Evolutionary conservation across 2,113 vertebrate genomes (phyloP).

Genomic region (Uropsilus gracilis): DNA sequence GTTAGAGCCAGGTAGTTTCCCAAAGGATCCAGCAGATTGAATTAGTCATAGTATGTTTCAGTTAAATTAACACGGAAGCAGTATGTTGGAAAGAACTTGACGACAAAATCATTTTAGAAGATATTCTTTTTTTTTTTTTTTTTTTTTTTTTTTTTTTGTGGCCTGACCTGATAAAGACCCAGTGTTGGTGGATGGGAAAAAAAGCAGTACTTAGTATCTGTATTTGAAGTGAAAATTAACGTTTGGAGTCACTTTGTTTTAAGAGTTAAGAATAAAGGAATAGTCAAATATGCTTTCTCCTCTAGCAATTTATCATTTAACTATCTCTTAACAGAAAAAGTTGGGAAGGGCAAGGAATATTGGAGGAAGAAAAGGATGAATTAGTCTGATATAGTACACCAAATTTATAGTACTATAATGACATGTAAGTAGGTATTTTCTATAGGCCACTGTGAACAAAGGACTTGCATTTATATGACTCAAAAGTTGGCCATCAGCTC

Average conservation of each 20-base stretch:
- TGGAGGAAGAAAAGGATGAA: background rate
- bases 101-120: background rate
- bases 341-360: conserved; percentile 12
- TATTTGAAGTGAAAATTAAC: background rate
- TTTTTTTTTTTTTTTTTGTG: too few species aligned
- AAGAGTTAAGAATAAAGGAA: background rate
- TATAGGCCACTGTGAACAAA: background rate
- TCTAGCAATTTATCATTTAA: background rate
- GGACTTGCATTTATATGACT: background rate
- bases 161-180: background rate
- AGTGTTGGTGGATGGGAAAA: background rate
- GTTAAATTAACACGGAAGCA: conserved; percentile 19
- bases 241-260: background rate
- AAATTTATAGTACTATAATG: background rate
- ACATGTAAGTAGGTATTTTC: background rate
- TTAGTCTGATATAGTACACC: background rate
- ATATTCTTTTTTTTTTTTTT: background rate
- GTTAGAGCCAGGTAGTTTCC: conserved; percentile 31
- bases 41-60: conserved; percentile 1
- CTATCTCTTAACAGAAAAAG: background rate
- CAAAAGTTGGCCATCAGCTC: background rate
- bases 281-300: background rate
- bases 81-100: background rate
- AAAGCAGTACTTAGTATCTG: background rate
- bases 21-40: conserved; percentile 4